Percentiles rank a stretch among this genome's conserved stretches.
These are phyloP conservation scores for Nylanderia fulva DNA, from an alignment of 1,140 invertebrate genomes.

Conservation along the genomic window DNA sequence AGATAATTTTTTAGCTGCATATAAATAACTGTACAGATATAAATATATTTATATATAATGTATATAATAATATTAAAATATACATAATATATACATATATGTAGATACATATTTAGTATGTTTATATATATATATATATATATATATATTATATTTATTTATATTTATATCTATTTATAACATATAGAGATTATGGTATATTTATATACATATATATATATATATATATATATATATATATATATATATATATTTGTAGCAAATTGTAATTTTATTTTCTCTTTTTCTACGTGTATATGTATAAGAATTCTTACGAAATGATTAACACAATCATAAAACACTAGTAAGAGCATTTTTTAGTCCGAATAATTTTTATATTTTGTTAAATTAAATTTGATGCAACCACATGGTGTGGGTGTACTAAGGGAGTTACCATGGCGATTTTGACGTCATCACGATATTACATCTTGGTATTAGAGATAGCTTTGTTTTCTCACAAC, in stretches of 20 bases:
- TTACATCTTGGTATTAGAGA: constrained; percentile 17
- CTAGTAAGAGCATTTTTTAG: neutral
- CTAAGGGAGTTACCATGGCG: constrained; percentile 70
- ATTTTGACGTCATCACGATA: constrained; percentile 69
- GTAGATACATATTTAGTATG: too few species aligned
- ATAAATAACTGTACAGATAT: neutral
- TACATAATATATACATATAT: neutral
- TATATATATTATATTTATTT: neutral
- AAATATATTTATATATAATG: neutral
- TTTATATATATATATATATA: too few species aligned
- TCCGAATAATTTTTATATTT: constrained; percentile 4
- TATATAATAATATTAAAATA: too few species aligned
- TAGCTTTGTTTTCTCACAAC: constrained; percentile 41
- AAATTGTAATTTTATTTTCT: neutral
- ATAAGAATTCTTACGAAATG: neutral
- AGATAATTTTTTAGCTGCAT: constrained; percentile 11
- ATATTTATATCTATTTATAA: neutral
- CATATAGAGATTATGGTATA: too few species aligned
- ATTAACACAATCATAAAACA: neutral
- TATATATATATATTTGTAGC: neutral
- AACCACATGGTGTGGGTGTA: neutral
- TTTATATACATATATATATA: neutral
- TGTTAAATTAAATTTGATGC: constrained; percentile 10
- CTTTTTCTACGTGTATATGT: neutral
- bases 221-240: neutral